Conservation (phyloP, 92 coral and sea anemone species). For the Nematostella vectensis region DNA sequence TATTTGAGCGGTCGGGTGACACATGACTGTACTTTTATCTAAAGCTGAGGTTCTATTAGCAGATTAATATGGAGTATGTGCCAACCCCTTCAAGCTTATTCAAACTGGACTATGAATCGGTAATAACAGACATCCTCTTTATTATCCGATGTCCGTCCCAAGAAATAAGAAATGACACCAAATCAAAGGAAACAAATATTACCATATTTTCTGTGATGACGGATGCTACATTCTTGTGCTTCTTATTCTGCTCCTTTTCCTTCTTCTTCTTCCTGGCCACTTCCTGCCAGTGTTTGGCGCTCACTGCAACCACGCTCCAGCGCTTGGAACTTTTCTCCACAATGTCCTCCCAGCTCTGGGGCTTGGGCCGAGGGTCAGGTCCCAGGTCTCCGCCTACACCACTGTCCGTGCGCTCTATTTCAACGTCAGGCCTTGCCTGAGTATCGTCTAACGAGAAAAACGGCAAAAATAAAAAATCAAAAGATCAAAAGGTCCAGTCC, state of each 20-base stretch:
- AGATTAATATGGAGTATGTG: no score
- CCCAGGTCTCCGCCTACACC: conserved; percentile 95
- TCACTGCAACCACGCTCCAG: conserved; percentile 85
- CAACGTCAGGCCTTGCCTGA: conserved; percentile 64
- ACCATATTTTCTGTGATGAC: conserved; percentile 72
- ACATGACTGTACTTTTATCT: no score
- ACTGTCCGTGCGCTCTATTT: conserved; percentile 86
- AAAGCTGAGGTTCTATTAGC: no score
- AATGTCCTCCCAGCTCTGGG: conserved; percentile 75
- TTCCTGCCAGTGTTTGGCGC: conserved; percentile 88
- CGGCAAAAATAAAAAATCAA: neutral
- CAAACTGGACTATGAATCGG: no score
- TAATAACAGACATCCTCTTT: no score
- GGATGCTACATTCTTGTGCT: conserved; percentile 27
- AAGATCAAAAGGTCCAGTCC: no score
- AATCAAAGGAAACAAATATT: neutral
- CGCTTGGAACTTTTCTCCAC: conserved; percentile 77
- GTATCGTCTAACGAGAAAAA: conserved; percentile 26
- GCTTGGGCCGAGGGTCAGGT: conserved; percentile 40
- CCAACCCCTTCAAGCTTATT: no score
- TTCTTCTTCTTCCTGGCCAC: conserved; percentile 43
- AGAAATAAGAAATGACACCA: no score
- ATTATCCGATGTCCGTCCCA: no score
- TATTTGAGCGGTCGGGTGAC: no score
- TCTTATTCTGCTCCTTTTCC: conserved; percentile 11